A percentile compares a stretch with the other conserved stretches of the same genome.
Evolutionary conservation across 2,113 vertebrate genomes (phyloP).

Genomic region (Mobula birostris): DNA sequence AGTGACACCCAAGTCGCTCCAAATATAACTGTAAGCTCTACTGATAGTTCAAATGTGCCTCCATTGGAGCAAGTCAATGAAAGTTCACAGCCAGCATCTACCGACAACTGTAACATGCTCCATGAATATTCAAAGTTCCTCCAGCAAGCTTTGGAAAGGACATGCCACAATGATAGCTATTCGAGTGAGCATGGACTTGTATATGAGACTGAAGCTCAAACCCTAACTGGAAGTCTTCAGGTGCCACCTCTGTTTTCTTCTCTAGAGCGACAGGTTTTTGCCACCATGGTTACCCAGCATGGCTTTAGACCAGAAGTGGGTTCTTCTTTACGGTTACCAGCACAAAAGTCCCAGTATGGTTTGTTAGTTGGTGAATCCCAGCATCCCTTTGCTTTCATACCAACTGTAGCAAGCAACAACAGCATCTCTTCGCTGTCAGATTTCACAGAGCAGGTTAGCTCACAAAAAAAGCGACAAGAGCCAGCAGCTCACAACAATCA

Average conservation of each 20-base stretch:
- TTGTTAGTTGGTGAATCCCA: slow-evolving; percentile 1
- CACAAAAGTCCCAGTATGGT: slow-evolving; percentile 1
- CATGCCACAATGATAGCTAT: slow-evolving; percentile 80
- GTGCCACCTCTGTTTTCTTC: slow-evolving; percentile 30
- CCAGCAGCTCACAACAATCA: not conserved
- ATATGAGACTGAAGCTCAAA: slow-evolving; percentile 13
- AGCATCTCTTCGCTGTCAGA: not conserved
- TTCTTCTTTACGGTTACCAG: not conserved
- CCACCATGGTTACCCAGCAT: slow-evolving; percentile 31
- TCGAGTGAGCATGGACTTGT: slow-evolving; percentile 7
- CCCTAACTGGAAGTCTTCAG: slow-evolving; percentile 1
- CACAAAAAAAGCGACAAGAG: slow-evolving; percentile 21
- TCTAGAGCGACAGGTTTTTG: slow-evolving; percentile 19
- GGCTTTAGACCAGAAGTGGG: slow-evolving; percentile 7
- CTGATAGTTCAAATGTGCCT: slow-evolving; percentile 78
- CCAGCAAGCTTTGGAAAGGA: slow-evolving; percentile 94
- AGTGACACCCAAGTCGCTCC: slow-evolving; percentile 75
- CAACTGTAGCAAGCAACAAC: not conserved
- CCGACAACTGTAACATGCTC: slow-evolving; percentile 84
- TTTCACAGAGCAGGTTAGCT: not conserved
- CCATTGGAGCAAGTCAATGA: slow-evolving; percentile 69
- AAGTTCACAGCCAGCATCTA: slow-evolving; percentile 69
- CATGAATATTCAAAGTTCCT: slow-evolving; percentile 98
- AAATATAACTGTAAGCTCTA: slow-evolving; percentile 46
- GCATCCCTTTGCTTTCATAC: slow-evolving; percentile 28